A percentile compares a stretch with the other conserved stretches of the same genome.
Conservation (phyloP, 2,888 invertebrate genomes). For the Mimas tiliae region DNA sequence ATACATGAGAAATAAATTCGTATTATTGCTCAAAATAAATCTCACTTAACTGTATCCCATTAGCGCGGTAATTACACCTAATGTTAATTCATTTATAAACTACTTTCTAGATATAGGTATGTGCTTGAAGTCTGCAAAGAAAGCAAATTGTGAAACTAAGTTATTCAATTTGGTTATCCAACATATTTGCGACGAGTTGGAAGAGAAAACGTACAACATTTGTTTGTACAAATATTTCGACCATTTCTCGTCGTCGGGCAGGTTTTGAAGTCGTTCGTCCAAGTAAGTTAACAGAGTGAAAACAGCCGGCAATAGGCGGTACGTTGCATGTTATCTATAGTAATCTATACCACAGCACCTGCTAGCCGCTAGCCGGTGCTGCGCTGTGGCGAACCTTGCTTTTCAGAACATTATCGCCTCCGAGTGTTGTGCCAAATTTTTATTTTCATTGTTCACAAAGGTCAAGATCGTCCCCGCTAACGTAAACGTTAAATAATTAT, state of each 20-base stretch:
- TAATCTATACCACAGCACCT: slow-evolving; percentile 67
- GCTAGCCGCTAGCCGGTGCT: slow-evolving; percentile 40
- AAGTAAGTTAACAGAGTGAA: slow-evolving; percentile 69
- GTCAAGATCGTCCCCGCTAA: slow-evolving; percentile 63
- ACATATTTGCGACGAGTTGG: slow-evolving; percentile 49
- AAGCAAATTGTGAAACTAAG: slow-evolving; percentile 21
- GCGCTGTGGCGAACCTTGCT: slow-evolving; percentile 62
- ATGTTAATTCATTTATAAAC: slow-evolving; percentile 12
- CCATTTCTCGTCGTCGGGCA: slow-evolving; percentile 63
- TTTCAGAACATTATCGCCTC: slow-evolving; percentile 58
- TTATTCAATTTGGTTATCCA: slow-evolving; percentile 44
- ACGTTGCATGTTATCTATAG: slow-evolving; percentile 70
- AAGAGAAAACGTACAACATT: slow-evolving; percentile 70
- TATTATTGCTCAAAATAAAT: slow-evolving; percentile 19
- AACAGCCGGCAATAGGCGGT: slow-evolving; percentile 59
- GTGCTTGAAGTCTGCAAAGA: slow-evolving; percentile 8
- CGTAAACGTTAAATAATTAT: slow-evolving; percentile 28
- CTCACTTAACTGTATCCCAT: slow-evolving; percentile 11
- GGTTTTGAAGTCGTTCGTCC: slow-evolving; percentile 65
- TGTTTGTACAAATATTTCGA: slow-evolving; percentile 75
- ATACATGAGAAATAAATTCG: slow-evolving; percentile 18
- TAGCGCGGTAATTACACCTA: slow-evolving; percentile 10
- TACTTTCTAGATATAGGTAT: slow-evolving; percentile 20
- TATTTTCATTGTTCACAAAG: slow-evolving; percentile 62
- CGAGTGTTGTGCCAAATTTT: slow-evolving; percentile 55